Conservation (phyloP, 2,888 invertebrate genomes). For the Leptinotarsa haldemani region DNA sequence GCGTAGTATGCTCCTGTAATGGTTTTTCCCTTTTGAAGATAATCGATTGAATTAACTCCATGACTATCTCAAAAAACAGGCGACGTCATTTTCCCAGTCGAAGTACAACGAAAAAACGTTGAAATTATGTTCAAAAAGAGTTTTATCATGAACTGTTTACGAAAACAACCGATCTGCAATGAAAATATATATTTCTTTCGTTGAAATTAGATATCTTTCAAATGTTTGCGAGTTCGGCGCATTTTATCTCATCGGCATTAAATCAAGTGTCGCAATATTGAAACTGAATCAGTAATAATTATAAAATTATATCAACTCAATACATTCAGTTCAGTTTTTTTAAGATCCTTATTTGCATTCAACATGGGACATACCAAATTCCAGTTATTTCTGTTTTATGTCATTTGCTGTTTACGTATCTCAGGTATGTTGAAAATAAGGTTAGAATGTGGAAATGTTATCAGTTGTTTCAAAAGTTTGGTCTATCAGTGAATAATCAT, state of each 20-base stretch:
- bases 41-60: too few species aligned
- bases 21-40: too few species aligned
- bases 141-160: too few species aligned
- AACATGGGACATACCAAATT: neutral
- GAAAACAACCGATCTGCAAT: too few species aligned
- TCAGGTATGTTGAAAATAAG: neutral
- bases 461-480: too few species aligned
- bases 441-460: neutral
- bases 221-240: conserved; percentile 2
- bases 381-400: neutral
- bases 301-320: neutral
- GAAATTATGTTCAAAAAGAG: too few species aligned
- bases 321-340: neutral
- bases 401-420: neutral
- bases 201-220: neutral
- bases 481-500: too few species aligned
- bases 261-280: neutral
- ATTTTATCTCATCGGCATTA: neutral
- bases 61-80: too few species aligned
- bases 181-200: neutral
- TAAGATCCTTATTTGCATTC: neutral
- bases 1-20: too few species aligned
- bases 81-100: too few species aligned
- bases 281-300: neutral
- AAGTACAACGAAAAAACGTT: too few species aligned